Evolutionary conservation across 2,797 vertebrate species (phyloP).

Genomic region (Lycodopsis pacificus): DNA sequence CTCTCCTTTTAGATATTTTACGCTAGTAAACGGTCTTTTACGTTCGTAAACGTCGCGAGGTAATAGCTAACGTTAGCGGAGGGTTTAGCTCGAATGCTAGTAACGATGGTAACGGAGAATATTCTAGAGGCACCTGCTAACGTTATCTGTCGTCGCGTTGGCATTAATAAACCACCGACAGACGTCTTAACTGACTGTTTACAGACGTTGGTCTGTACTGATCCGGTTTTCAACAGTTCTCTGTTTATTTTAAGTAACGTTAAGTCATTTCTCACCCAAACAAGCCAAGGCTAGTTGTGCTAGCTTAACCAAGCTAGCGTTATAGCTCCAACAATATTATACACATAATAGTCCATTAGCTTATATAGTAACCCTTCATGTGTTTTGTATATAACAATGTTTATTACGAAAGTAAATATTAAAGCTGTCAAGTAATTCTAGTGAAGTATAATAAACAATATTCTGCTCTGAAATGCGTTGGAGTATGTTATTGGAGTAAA

Average conservation of each 20-base stretch:
- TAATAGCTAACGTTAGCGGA: constrained; percentile 35
- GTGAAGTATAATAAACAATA: not conserved
- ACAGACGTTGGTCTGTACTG: rapidly evolving
- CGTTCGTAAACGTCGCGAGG: not conserved
- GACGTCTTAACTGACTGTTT: rapidly evolving
- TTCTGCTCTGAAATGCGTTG: not conserved
- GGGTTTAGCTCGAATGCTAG: constrained; percentile 62
- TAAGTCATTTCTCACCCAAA: not conserved
- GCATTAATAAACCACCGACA: not conserved
- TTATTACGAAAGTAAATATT: too few relatives aligned
- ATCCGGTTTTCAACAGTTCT: rapidly evolving
- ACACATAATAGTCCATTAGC: not conserved
- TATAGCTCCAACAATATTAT: too few relatives aligned
- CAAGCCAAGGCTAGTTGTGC: not conserved
- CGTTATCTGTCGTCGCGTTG: not conserved
- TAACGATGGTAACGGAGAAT: constrained; percentile 75
- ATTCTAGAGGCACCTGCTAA: constrained; percentile 71
- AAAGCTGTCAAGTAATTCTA: not conserved
- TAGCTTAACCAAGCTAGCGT: not conserved
- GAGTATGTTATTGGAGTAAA: not conserved
- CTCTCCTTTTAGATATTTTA: not conserved
- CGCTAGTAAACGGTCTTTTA: too few relatives aligned
- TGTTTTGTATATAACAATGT: not conserved
- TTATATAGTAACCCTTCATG: not conserved
- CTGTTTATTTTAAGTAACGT: not conserved